Evolutionary conservation across 2,888 invertebrate genomes (phyloP), one percentile per base, ranked within the genome.

Genomic region (Tetrapedia diversipes): DNA sequence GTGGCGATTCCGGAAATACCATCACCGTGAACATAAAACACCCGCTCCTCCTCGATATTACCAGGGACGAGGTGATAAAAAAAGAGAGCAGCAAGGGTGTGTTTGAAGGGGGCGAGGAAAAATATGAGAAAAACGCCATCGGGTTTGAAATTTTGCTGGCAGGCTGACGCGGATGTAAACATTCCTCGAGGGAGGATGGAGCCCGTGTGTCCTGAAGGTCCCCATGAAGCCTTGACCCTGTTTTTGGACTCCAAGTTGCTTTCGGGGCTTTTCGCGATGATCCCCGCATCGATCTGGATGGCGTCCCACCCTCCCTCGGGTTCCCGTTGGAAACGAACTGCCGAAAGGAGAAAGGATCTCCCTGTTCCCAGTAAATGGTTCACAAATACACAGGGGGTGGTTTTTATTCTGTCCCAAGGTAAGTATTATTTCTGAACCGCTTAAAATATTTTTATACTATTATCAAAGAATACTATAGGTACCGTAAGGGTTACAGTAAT

Each of bases 231-330:
- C 86, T 86, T 85, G 86, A 86, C 86, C 85, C 74, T 45, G 34
- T 75, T 77, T 61, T 61, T 63, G 43, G 47, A 61, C 65, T 37
- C 66, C 37, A 34, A 61, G 51, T 74, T 65, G 70, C 70, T 73
- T 68, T 64, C 27, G 59, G 73, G 68, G 64, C 67, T 65, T 74
- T 78, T 71, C 72, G 60, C 61, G 71, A 59, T 61, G 68, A 64
- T 74, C 75, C 73, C 63, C 76, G 79, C 83, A 86, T 86, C 85
- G 86, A 86, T 86, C 32, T 16, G 71, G 64, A 75, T 65, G 79
- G 32, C 74, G 69, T 61, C 64, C 77, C 77, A 59, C 80, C 69
- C 70, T 56, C 56, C 11, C 41, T 63, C 64, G 16, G 47, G 49
- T 14, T 45, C 45, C 47, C 47, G 27, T 32, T 29, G 51, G 49